Conservation (phyloP, 2,888 invertebrate species). For the Cerastoderma edule region DNA sequence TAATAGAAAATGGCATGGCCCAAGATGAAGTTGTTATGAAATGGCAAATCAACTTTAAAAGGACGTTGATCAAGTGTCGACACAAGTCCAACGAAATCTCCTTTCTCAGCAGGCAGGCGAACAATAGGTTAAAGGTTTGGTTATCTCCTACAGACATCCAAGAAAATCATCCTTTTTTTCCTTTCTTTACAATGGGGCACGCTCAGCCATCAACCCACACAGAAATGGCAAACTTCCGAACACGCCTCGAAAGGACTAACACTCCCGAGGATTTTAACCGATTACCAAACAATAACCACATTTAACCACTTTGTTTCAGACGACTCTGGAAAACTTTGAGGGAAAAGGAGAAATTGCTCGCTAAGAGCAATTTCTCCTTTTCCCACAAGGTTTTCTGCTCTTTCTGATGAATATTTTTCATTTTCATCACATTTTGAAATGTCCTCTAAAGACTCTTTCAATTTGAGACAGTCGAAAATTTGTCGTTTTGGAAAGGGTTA, state of each 20-base stretch:
- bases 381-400: too few relatives aligned
- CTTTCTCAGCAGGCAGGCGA: background rate
- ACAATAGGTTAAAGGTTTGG: constrained; percentile 1
- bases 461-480: too few relatives aligned
- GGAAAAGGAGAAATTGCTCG: background rate
- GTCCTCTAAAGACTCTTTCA: too few relatives aligned
- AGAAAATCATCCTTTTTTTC: constrained; percentile 20
- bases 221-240: constrained; percentile 18
- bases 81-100: constrained; percentile 42
- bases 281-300: constrained; percentile 1
- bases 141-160: constrained; percentile 10
- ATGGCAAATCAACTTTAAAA: constrained; percentile 25
- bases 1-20: constrained; percentile 52
- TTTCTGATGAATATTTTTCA: too few relatives aligned
- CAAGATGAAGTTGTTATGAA: constrained; percentile 34
- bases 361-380: background rate
- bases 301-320: background rate
- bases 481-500: too few relatives aligned
- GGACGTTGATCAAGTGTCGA: constrained; percentile 34
- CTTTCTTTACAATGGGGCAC: constrained; percentile 1
- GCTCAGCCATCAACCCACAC: background rate
- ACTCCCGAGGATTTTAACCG: constrained; percentile 8
- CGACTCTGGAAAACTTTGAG: background rate
- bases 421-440: too few relatives aligned
- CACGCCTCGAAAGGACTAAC: constrained; percentile 10